phyloP scores from a whole-genome alignment of 2,113 vertebrate genomes.

The Sinocyclocheilus maitianheensis region DNA sequence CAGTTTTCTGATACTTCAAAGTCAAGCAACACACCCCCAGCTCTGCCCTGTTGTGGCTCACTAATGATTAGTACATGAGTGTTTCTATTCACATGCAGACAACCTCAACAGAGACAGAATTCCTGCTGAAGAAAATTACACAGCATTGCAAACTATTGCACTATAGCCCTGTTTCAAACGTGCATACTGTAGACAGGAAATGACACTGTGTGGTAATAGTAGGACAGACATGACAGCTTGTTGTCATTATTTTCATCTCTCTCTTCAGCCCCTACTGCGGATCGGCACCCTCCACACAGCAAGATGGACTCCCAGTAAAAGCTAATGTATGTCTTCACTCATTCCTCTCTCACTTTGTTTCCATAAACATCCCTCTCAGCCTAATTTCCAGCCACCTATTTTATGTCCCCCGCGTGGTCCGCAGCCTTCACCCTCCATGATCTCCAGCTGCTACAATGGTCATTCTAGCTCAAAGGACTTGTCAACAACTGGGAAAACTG shows the following conservation, averaged over 20 bases:
- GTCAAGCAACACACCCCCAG: slow-evolving; percentile 18
- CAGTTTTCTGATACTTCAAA: slow-evolving; percentile 41
- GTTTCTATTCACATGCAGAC: slow-evolving; percentile 43
- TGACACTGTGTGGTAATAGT: slow-evolving; percentile 22
- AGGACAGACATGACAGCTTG: slow-evolving; percentile 31
- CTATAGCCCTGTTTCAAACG: slow-evolving; percentile 23
- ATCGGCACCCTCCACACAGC: not conserved
- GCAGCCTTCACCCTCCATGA: slow-evolving; percentile 11
- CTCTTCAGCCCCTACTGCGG: slow-evolving; percentile 34
- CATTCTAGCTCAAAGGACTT: slow-evolving; percentile 40
- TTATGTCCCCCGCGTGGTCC: slow-evolving; percentile 6
- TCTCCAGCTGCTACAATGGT: slow-evolving; percentile 40
- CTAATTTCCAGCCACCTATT: slow-evolving; percentile 37
- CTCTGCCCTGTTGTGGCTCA: slow-evolving; percentile 45
- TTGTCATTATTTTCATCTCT: slow-evolving; percentile 43
- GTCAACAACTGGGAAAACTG: slow-evolving; percentile 50
- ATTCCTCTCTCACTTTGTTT: slow-evolving; percentile 21
- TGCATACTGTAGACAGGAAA: slow-evolving; percentile 24
- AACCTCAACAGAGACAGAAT: slow-evolving; percentile 22
- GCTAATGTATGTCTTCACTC: slow-evolving; percentile 30
- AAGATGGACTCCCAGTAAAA: slow-evolving; percentile 32
- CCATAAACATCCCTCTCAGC: slow-evolving; percentile 48
- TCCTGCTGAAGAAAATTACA: slow-evolving; percentile 53
- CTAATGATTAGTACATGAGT: slow-evolving; percentile 46
- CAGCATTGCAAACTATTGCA: slow-evolving; percentile 44